Base-by-base conservation (phyloP, 2,113 vertebrate species). In the Chaenocephalus aceratus region DNA sequence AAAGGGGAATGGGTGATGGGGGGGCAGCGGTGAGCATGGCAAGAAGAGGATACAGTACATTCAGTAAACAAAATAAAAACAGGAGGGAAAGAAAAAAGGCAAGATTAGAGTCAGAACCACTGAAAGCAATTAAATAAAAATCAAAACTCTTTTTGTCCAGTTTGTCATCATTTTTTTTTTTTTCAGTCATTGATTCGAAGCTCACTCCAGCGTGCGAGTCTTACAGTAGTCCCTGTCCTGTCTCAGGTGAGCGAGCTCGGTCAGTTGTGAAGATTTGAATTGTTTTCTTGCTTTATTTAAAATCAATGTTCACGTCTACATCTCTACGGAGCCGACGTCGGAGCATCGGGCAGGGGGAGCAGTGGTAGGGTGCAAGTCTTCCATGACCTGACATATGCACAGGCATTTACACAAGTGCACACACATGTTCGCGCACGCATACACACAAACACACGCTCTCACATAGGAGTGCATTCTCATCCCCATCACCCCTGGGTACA, bases 51-150 rank as follows among this genome's bases (percentile, higher is more conserved):
- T 85, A 92, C 84, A 87, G 86, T 92, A 93, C 94, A 94, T 93
- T 94, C 91, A 93, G 85, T 88, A 81, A 91, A 91, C 71, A 85
- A 79, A 66, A 77, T 4, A 44, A 69, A 52, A 61, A 74, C n/a
- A 72, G 65, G 45, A 73, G 9, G 70, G 76, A 77, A 41, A 61
- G 48, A 69, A 84, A 85, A 86, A 86, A 90, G 85, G 87, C 86
- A 88, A 92, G 80, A 89, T 81, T 75, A 88, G 81, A 91, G 84
- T 84, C 72, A 90, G 89, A 94, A 89, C 36, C 83, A 90, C 81
- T 72, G 60, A 85, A 89, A 92, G 84, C 9, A 93, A 89, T 92
- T 91, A 91, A 94, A 93, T 89, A 86, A 88, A 93, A 93, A 93
- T 88, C 49, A 67, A 78, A 91, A 78, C 70, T 82, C 13, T 79